These are phyloP conservation scores for Eulemur macaco DNA, from an alignment of 2,113 vertebrate genomes.

Conservation along the genomic window DNA sequence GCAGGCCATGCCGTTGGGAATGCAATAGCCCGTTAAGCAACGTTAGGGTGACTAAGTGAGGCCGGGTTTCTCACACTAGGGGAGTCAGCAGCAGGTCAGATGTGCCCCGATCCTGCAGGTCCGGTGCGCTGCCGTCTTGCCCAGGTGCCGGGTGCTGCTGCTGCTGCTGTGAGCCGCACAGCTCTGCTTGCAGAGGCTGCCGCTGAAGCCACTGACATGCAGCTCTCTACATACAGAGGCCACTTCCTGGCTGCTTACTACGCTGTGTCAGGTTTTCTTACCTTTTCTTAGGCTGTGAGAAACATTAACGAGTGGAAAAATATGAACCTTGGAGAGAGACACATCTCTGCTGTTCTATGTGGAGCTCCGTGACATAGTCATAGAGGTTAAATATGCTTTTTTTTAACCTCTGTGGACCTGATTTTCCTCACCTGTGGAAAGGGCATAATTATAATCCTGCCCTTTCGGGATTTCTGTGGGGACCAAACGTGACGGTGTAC, in stretches of 20 bases:
- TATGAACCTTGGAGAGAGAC: not conserved
- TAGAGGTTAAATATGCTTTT: no score
- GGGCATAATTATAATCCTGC: not conserved
- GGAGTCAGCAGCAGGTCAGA: not conserved
- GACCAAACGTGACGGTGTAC: no score
- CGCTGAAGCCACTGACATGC: not conserved
- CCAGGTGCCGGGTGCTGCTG: no score
- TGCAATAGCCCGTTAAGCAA: not conserved
- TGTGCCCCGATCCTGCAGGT: not conserved
- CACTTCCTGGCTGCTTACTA: not conserved
- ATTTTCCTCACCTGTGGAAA: not conserved
- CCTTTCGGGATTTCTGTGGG: not conserved
- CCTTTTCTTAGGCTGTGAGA: not conserved
- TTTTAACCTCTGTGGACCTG: not conserved
- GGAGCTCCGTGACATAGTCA: not conserved
- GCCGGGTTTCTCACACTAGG: not conserved
- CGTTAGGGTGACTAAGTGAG: constrained; percentile 27
- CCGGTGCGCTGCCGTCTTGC: not conserved
- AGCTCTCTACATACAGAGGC: not conserved
- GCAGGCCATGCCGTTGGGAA: constrained; percentile 3
- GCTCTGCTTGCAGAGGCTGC: not conserved
- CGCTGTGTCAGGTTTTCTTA: not conserved
- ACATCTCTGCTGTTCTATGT: fast-evolving
- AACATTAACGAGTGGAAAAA: not conserved
- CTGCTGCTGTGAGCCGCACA: not conserved